Base-by-base conservation (phyloP, 2,113 vertebrate genomes). In the Scortum barcoo region DNA sequence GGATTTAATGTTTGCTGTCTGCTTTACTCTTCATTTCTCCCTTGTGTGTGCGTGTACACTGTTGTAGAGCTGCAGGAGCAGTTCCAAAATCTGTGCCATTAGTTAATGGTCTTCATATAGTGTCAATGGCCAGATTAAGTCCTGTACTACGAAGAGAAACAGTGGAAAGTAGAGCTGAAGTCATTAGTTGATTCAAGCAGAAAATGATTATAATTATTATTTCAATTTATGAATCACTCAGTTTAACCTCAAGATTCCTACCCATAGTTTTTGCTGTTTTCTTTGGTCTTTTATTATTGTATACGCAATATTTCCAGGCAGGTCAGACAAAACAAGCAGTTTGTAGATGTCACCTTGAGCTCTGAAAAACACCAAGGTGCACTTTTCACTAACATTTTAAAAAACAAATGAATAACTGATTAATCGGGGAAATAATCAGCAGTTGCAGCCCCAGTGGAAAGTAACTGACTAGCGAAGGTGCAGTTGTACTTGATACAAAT, bases 1-100 rank as follows among this genome's bases (percentile, higher is more conserved):
- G 46, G 17, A 85, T 86, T 54, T 61, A 48, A 65, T 51, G 36
- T 28, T 53, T 61, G 73, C 58, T 65, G 76, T 83, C 7, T 81
- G 72, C 9, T 78, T 77, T 36, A 24, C 36, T 40, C 54, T 22
- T 83, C 69, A 76, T 67, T 80, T 84, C 67, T 72, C 36, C 7
- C 14, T 50, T 1, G 20, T 33, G 40, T 57, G 28, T 16, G 28
- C 51, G 40, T 62, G 48, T 19, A 19, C 26, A 54, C 48, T 46
- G 57, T 38, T 68, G 69, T 20, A 12, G 14, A 13, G 13, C n/a
- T 38, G 26, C 28, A 40, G 28, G 8, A 60, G 30, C 11, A 70
- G 30, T 42, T 65, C n/a, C 2, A 70, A 72, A 62, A 68, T 76
- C 36, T 83, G 73, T 33, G 75, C 13, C 8, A 28, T 69, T 72